A percentile compares a stretch with the other conserved stretches of the same genome.
Conservation (phyloP, 2,888 invertebrate species). For the Idaea aversata region DNA sequence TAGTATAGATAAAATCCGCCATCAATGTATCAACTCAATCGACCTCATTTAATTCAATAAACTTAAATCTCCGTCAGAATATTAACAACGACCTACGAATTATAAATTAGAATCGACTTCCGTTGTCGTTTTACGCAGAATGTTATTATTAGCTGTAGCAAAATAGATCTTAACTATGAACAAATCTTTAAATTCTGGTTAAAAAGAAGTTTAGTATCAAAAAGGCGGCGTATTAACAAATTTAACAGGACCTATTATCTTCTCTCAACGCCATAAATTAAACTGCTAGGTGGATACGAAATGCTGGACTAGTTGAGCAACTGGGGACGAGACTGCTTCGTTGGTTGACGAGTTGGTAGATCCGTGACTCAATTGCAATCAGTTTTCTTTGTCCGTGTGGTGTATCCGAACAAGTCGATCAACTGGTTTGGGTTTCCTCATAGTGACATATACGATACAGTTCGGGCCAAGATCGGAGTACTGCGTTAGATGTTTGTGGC, state of each 20-base stretch:
- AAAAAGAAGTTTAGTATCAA: conserved; percentile 31
- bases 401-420: conserved; percentile 42
- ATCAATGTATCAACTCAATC: background rate
- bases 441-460: conserved; percentile 40
- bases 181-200: conserved; percentile 3
- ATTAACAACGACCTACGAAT: conserved; percentile 17
- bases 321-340: conserved; percentile 34
- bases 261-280: conserved; percentile 72
- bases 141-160: conserved; percentile 7
- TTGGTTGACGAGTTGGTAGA: conserved; percentile 32
- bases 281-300: conserved; percentile 57
- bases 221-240: conserved; percentile 63
- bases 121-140: conserved; percentile 12
- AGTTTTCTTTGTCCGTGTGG: conserved; percentile 72
- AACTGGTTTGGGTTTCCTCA: conserved; percentile 39
- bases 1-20: background rate
- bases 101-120: conserved; percentile 13
- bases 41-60: conserved; percentile 19
- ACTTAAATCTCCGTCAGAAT: conserved; percentile 14
- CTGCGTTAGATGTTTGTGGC: conserved; percentile 35
- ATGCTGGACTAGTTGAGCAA: conserved; percentile 44
- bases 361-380: conserved; percentile 56
- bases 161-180: conserved; percentile 5
- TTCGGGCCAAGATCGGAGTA: conserved; percentile 13
- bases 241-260: conserved; percentile 71